Conservation (phyloP, 2,113 vertebrate species). For the Rhea americana region DNA sequence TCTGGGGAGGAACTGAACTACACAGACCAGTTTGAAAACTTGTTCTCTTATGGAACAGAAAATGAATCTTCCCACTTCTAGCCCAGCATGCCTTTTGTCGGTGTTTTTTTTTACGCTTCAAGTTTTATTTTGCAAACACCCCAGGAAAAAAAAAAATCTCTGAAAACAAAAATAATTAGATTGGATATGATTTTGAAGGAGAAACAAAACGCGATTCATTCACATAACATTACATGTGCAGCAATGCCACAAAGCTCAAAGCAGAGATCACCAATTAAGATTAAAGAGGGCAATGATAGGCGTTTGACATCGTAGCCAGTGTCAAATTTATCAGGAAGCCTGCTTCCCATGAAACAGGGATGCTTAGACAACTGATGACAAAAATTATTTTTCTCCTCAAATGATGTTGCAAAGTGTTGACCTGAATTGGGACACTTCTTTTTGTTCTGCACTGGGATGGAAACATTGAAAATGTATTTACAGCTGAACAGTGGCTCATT, state of each 20-base stretch:
- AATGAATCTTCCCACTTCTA: not conserved
- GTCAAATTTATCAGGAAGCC: constrained; percentile 34
- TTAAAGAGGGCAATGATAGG: not conserved
- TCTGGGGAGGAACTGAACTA: not conserved
- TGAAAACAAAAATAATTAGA: not conserved
- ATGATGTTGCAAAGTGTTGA: constrained; percentile 73
- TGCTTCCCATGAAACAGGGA: constrained; percentile 47
- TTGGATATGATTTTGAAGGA: not conserved
- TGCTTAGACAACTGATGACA: constrained; percentile 55
- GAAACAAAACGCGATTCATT: not conserved
- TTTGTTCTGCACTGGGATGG: constrained; percentile 81
- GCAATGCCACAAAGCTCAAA: not conserved
- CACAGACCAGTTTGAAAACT: not conserved
- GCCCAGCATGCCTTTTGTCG: not conserved
- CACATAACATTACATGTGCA: not conserved
- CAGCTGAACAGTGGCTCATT: constrained; percentile 80
- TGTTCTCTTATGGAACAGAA: not conserved
- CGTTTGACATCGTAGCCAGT: constrained; percentile 26
- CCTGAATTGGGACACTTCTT: constrained; percentile 75
- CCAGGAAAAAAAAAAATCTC: not conserved
- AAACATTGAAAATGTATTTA: constrained; percentile 81
- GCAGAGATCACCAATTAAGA: constrained; percentile 16
- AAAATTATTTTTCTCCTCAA: constrained; percentile 75
- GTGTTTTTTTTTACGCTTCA: not conserved
- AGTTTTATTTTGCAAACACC: not conserved